Base-by-base conservation (phyloP, 2,797 vertebrate species). In the Enteromius argenteus region DNA sequence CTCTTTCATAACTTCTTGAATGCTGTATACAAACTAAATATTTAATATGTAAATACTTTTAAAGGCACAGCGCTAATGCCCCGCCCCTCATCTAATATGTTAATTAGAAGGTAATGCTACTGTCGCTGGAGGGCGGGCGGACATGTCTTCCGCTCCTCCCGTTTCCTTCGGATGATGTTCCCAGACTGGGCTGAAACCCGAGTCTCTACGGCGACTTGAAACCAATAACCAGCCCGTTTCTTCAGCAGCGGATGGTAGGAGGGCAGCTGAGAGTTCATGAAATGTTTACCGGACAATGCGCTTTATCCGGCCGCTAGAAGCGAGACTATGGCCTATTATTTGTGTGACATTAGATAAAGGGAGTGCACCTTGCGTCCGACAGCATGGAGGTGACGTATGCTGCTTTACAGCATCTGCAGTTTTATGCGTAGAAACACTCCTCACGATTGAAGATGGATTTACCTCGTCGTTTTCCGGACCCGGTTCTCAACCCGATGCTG, bases 401-500 rank as follows among this genome's bases (percentile, higher is more conserved):
- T 74, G 76, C 84, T 74, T 81, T 74, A 79, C 84, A 85, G 67
- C 83, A 64, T 79, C 83, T 79, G n/a, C 73, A 72, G 75, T 72
- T 35, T 62, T 5, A 71, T 78, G 66, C 39, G 30, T 58, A 64
- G 83, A 81, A 68, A 79, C 56, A 71, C 10, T 46, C 21, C 58
- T 84, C 74, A 13, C 37, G 39, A 53, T 35, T 15, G 49, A 85
- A 77, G 30, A 89, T 89, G 88, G 87, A 86, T 84, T 79, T 80
- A 53, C 66, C 87, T 32, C 85, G 80, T 39, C 79, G 81, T 37
- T 85, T 85, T 62, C 80, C 67, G 8, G 86, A 86, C 37, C 84
- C 95, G 85, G 91, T 90, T 85, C 92, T 95, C 90, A 94, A 93
- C 91, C 94, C 95, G 49, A 27, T 92, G 60, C 88, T 94, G 0